Evolutionary conservation across 2,888 invertebrate species (phyloP).

Genomic region (Andrena bicolor): DNA sequence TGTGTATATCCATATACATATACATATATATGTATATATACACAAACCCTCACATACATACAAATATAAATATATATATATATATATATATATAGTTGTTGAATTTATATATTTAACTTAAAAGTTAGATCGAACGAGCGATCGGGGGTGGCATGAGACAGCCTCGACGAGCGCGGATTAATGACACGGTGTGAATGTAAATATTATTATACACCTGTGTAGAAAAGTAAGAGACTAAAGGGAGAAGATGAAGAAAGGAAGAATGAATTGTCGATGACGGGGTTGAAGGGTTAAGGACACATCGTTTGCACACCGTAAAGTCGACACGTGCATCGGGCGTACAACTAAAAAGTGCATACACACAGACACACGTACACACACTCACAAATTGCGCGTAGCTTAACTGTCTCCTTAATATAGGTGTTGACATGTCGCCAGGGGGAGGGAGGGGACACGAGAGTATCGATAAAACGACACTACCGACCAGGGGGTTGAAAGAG

Average conservation of each 20-base stretch:
- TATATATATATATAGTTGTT: conserved; percentile 50
- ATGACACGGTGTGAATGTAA: conserved; percentile 67
- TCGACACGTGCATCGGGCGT: neutral
- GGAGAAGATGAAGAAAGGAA: neutral
- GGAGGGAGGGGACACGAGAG: conserved; percentile 29
- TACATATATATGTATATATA: conserved; percentile 28
- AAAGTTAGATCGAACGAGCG: conserved; percentile 36
- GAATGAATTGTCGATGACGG: conserved; percentile 23
- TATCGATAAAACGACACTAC: conserved; percentile 33
- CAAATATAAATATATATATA: conserved; percentile 32
- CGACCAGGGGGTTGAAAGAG: conserved; percentile 28
- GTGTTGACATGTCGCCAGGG: conserved; percentile 70
- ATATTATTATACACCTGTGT: conserved; percentile 72
- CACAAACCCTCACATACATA: conserved; percentile 13
- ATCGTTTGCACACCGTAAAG: conserved; percentile 42
- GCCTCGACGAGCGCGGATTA: conserved; percentile 48
- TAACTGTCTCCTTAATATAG: conserved; percentile 79
- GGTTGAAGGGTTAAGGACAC: conserved; percentile 19
- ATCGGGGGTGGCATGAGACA: conserved; percentile 51
- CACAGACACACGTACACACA: conserved; percentile 22
- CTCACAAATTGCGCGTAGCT: conserved; percentile 73
- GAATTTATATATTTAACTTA: conserved; percentile 47
- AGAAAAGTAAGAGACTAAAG: conserved; percentile 56
- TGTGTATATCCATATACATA: conserved; percentile 8
- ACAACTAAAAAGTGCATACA: neutral